A percentile compares a stretch with the other conserved stretches of the same genome.
Evolutionary conservation across 2,888 invertebrate species (phyloP).

Genomic region (Mythimna lalbum): DNA sequence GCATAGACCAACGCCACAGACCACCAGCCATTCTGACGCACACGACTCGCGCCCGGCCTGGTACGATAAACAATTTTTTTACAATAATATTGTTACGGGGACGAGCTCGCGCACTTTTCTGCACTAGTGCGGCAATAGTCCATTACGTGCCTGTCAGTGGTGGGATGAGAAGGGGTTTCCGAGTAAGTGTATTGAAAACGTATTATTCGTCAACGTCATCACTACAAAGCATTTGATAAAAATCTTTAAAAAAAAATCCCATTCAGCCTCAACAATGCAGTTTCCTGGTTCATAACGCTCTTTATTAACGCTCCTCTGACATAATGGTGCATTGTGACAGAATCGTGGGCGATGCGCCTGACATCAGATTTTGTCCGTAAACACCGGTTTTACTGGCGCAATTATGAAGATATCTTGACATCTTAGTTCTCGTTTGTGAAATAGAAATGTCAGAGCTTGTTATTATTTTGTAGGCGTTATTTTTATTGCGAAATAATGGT

Average conservation of each 20-base stretch:
- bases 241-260: slow-evolving; percentile 23
- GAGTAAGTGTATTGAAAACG: background rate
- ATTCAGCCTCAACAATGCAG: slow-evolving; percentile 27
- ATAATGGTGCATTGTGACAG: slow-evolving; percentile 45
- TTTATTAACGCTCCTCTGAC: slow-evolving; percentile 31
- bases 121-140: no score
- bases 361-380: slow-evolving; percentile 40
- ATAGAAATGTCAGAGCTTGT: slow-evolving; percentile 33
- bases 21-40: no score
- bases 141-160: no score
- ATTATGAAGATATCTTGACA: slow-evolving; percentile 41
- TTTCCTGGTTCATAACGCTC: slow-evolving; percentile 28
- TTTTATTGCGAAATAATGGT: slow-evolving; percentile 17
- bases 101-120: no score
- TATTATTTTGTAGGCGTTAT: slow-evolving; percentile 8
- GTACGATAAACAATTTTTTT: no score
- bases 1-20: no score
- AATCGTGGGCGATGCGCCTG: slow-evolving; percentile 52
- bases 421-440: slow-evolving; percentile 33
- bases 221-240: slow-evolving; percentile 8
- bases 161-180: no score
- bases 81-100: no score
- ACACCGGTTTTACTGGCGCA: slow-evolving; percentile 11
- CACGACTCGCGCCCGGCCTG: no score
- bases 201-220: slow-evolving; percentile 15